These are phyloP conservation scores for Rhynchophorus ferrugineus DNA, from an alignment of 1,140 invertebrate species.

Conservation along the genomic window DNA sequence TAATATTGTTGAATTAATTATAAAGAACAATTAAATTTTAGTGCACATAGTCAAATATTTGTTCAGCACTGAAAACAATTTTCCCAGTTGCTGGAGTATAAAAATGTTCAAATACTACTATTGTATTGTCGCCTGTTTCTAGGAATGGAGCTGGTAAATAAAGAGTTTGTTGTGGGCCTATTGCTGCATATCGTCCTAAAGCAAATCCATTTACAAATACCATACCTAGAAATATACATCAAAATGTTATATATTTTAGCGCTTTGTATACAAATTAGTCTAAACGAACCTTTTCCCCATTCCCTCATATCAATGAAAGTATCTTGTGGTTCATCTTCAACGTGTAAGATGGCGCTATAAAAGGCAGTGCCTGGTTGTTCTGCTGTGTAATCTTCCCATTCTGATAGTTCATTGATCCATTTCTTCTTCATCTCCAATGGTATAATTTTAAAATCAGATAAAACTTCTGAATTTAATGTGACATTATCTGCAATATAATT, in stretches of 20 bases:
- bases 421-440: slow-evolving; percentile 46
- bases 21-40: too few relatives aligned
- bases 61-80: neutral
- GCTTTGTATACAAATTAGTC: neutral
- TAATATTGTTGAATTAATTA: too few relatives aligned
- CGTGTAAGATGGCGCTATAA: slow-evolving; percentile 26
- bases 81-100: neutral
- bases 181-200: slow-evolving; percentile 48
- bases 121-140: slow-evolving; percentile 43
- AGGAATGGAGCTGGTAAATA: slow-evolving; percentile 52
- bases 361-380: slow-evolving; percentile 29
- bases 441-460: slow-evolving; percentile 44
- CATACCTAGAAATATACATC: slow-evolving; percentile 41
- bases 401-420: slow-evolving; percentile 30
- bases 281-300: slow-evolving; percentile 44
- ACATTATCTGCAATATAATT: slow-evolving; percentile 31
- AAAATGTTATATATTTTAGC: neutral
- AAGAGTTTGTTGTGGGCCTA: slow-evolving; percentile 50
- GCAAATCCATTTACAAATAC: slow-evolving; percentile 57
- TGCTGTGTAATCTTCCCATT: slow-evolving; percentile 10
- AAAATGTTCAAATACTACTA: slow-evolving; percentile 35
- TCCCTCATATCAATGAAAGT: slow-evolving; percentile 38
- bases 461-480: slow-evolving; percentile 36
- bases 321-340: slow-evolving; percentile 19
- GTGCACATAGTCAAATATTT: neutral